A percentile compares a stretch with the other conserved stretches of the same genome.
Conservation (phyloP, 2,113 vertebrate species). For the Orycteropus afer region DNA sequence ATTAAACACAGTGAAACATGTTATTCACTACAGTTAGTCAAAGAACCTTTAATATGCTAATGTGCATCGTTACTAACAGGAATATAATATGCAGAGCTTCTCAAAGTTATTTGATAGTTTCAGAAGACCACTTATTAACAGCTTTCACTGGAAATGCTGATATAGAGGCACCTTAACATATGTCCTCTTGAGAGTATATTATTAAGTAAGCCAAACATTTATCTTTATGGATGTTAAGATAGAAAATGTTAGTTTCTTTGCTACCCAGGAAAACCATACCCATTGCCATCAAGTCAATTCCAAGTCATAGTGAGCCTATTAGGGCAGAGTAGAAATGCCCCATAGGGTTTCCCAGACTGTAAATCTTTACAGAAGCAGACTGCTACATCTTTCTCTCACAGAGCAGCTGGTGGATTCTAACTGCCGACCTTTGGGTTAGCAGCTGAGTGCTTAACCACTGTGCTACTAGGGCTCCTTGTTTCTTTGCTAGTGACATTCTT, state of each 20-base stretch:
- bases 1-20: background rate
- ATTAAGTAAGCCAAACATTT: slow-evolving; percentile 8
- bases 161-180: background rate
- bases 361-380: too few species aligned
- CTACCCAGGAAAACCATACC: background rate
- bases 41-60: background rate
- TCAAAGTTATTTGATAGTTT: background rate
- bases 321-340: too few species aligned
- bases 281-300: background rate
- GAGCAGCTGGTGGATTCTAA: too few species aligned
- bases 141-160: background rate
- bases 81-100: background rate
- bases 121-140: background rate
- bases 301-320: too few species aligned
- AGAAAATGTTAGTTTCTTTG: slow-evolving; percentile 9
- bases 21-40: background rate
- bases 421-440: too few species aligned
- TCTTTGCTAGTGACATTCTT: background rate
- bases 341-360: too few species aligned
- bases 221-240: slow-evolving; percentile 19
- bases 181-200: background rate
- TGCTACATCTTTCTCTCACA: too few species aligned
- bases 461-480: background rate
- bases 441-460: too few species aligned
- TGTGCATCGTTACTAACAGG: background rate